Evolutionary conservation across 2,888 invertebrate genomes (phyloP).

Genomic region (Eustalomyia histrio): DNA sequence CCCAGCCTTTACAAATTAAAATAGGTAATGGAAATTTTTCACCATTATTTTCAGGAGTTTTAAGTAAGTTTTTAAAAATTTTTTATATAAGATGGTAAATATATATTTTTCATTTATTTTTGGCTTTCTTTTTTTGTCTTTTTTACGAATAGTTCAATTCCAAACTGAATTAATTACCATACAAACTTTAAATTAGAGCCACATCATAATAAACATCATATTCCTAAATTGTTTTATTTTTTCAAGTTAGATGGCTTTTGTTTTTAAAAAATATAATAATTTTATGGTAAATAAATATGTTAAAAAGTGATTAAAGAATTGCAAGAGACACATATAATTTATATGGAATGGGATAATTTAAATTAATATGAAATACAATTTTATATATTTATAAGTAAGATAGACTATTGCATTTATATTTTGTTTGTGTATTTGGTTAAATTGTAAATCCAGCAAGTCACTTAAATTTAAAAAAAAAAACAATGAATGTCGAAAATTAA

Average conservation of each 20-base stretch:
- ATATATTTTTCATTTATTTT: conserved; percentile 23
- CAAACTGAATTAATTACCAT: conserved; percentile 43
- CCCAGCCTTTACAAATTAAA: conserved; percentile 48
- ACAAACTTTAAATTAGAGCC: conserved; percentile 36
- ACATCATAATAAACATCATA: background rate
- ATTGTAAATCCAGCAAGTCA: conserved; percentile 23
- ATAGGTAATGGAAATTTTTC: conserved; percentile 7
- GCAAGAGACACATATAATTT: conserved; percentile 56
- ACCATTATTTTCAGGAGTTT: conserved; percentile 61
- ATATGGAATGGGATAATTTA: conserved; percentile 4
- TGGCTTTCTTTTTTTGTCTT: conserved; percentile 23
- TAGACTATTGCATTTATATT: conserved; percentile 55
- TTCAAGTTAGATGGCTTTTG: background rate
- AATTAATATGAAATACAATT: background rate
- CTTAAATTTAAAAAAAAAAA: background rate
- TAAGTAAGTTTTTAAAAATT: conserved; percentile 63
- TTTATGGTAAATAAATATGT: too few species aligned
- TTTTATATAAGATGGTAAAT: background rate
- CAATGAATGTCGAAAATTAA: too few species aligned
- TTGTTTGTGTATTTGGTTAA: conserved; percentile 28
- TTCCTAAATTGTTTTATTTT: too few species aligned
- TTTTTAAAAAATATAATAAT: background rate
- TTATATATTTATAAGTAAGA: conserved; percentile 33
- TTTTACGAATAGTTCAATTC: conserved; percentile 64
- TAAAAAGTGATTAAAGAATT: conserved; percentile 30